Conservation (phyloP, 1,140 invertebrate genomes). For the Ceratina japonica region DNA sequence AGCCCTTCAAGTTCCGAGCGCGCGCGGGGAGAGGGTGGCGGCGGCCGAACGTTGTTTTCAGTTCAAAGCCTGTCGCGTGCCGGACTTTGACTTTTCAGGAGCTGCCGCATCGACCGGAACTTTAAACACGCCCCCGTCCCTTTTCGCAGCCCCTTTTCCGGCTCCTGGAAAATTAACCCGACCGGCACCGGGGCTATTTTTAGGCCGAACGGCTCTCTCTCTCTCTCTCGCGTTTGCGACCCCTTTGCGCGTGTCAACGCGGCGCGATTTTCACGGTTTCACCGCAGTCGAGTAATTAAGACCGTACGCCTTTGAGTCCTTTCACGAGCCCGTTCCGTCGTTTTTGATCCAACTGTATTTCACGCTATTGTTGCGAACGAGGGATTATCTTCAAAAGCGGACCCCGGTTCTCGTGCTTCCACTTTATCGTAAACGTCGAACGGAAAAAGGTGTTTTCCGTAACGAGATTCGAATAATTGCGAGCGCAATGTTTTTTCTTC, state of each 20-base stretch:
- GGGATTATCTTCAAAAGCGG: no score
- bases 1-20: not conserved
- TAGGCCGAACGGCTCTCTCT: not conserved
- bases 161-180: conserved; percentile 23
- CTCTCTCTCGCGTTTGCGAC: conserved; percentile 2
- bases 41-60: not conserved
- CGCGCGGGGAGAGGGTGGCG: no score
- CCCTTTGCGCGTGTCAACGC: conserved; percentile 15
- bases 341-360: no score
- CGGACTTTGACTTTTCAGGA: conserved; percentile 15
- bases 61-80: not conserved
- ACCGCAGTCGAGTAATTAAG: conserved; percentile 4
- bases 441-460: no score
- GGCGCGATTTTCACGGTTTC: conserved; percentile 1
- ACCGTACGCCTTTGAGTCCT: not conserved
- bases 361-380: no score
- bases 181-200: not conserved
- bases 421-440: no score
- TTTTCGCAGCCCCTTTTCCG: not conserved
- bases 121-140: conserved; percentile 15
- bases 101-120: not conserved
- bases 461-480: no score
- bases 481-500: no score
- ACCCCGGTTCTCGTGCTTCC: no score
- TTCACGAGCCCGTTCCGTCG: not conserved